These are phyloP conservation scores for Parauchenoglanis punctatus DNA, from an alignment of 2,797 vertebrate species.

Conservation along the genomic window DNA sequence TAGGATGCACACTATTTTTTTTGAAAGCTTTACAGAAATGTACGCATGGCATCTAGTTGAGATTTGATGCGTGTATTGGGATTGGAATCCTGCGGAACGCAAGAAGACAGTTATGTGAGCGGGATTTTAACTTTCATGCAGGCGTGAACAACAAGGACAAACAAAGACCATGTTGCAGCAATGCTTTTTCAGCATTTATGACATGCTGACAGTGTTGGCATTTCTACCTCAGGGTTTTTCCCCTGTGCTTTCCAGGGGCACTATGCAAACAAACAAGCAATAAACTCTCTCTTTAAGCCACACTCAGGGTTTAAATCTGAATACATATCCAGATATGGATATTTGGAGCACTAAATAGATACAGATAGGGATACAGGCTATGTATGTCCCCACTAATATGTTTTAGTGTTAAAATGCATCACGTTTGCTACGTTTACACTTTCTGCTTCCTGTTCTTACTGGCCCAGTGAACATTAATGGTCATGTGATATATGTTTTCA, in stretches of 20 bases:
- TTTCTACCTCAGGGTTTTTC: neutral
- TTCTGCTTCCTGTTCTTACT: no score
- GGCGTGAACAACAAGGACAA: neutral
- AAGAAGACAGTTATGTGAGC: neutral
- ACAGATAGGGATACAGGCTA: neutral
- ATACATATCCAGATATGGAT: neutral
- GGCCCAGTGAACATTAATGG: no score
- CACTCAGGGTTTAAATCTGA: neutral
- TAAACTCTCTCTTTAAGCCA: neutral
- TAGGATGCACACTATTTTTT: neutral
- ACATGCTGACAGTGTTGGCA: neutral
- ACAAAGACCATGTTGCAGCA: neutral
- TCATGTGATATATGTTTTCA: no score
- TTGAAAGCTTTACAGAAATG: neutral
- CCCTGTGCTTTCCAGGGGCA: neutral
- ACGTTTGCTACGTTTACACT: no score
- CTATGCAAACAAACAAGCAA: neutral
- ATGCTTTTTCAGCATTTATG: neutral
- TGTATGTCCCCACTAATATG: no score
- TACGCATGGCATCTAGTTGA: neutral
- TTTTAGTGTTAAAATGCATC: no score
- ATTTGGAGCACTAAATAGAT: neutral
- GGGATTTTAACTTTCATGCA: neutral
- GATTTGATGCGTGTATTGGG: neutral
- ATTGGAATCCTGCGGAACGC: neutral